Percentiles rank a stretch among this genome's conserved stretches.
Conservation (phyloP, 2,113 vertebrate genomes). For the Sus scrofa region T2T-Sscrofa CM000812.6:161233001-161233500, state of each 20-base stretch:
- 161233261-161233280: not conserved
- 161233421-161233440: not conserved
- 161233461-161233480: not conserved
- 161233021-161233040: not conserved
- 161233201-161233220: not conserved
- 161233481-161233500: not conserved
- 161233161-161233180: not conserved
- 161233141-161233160: not conserved
- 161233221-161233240: not conserved
- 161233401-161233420: not conserved
- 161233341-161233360: not conserved
- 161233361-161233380: not conserved
- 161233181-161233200: not conserved
- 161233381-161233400: slow-evolving; percentile 32
- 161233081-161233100: slow-evolving; percentile 40
- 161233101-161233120: slow-evolving; percentile 15
- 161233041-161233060: not conserved
- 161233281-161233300: not conserved
- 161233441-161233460: not conserved
- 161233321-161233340: not conserved
- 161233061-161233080: not conserved
- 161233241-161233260: too few relatives aligned
- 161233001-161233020: not conserved
- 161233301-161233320: not conserved
- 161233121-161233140: not conserved